Conservation (phyloP, 2,797 vertebrate genomes). For the Catamblyrhynchus diadema region DNA sequence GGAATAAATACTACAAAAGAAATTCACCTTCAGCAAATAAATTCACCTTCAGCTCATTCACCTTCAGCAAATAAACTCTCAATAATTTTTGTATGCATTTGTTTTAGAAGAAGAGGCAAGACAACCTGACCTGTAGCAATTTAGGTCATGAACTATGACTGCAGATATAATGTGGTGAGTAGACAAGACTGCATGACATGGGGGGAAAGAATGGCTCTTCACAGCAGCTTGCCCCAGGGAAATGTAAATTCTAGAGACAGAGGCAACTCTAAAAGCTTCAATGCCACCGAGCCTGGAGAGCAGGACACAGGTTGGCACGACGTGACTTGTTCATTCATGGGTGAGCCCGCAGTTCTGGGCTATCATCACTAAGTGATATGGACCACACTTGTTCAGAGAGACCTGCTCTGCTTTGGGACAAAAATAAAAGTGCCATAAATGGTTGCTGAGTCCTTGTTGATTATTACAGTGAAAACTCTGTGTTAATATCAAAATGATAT, state of each 20-base stretch:
- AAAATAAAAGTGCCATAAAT: not conserved
- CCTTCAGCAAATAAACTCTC: not conserved
- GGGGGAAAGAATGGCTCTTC: not conserved
- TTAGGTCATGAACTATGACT: slow-evolving; percentile 29
- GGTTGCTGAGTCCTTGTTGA: not conserved
- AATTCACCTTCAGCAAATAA: slow-evolving; percentile 7
- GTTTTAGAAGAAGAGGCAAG: slow-evolving; percentile 13
- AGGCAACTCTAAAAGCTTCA: not conserved
- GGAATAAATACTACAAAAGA: slow-evolving; percentile 4
- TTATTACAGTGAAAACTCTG: not conserved
- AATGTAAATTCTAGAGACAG: not conserved
- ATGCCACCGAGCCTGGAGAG: not conserved
- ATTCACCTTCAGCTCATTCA: not conserved
- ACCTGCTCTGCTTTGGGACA: not conserved
- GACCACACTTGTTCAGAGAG: not conserved
- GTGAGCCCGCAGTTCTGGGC: not conserved
- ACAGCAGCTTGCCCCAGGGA: not conserved
- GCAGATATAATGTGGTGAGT: not conserved
- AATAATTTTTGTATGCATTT: not conserved
- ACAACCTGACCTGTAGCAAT: slow-evolving; percentile 5
- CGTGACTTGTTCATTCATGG: not conserved
- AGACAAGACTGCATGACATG: not conserved
- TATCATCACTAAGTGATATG: not conserved
- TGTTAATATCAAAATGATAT: not conserved
- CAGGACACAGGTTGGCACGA: not conserved